A percentile compares a stretch with the other conserved stretches of the same genome.
These are phyloP conservation scores for Synergus itoensis DNA, from an alignment of 2,888 invertebrate genomes.

Conservation along the genomic window DNA sequence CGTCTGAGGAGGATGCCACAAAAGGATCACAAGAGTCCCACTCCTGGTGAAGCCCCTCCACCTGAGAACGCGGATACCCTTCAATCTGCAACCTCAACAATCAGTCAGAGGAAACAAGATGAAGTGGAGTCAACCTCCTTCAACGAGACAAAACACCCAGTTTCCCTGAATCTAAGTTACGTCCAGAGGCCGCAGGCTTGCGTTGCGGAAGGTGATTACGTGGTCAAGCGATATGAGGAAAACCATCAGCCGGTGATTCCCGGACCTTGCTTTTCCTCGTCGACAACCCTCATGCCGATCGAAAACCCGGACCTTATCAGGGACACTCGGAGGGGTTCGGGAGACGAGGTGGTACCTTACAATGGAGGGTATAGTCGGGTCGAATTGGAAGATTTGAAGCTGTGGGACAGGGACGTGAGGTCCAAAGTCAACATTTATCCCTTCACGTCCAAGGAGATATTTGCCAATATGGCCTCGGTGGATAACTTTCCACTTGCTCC, in stretches of 20 bases:
- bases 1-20: slow-evolving; percentile 86
- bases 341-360: slow-evolving; percentile 79
- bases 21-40: slow-evolving; percentile 88
- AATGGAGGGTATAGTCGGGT: slow-evolving; percentile 84
- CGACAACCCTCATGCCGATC: slow-evolving; percentile 84
- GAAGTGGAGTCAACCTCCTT: slow-evolving; percentile 72
- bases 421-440: slow-evolving; percentile 59
- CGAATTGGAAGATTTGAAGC: slow-evolving; percentile 66
- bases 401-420: slow-evolving; percentile 84
- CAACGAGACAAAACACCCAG: slow-evolving; percentile 69
- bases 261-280: slow-evolving; percentile 86
- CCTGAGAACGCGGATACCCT: slow-evolving; percentile 53
- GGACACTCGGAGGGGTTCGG: slow-evolving; percentile 81
- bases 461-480: slow-evolving; percentile 63
- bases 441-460: slow-evolving; percentile 72
- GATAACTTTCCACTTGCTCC: slow-evolving; percentile 81
- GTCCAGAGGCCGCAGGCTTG: slow-evolving; percentile 67
- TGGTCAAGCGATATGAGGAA: slow-evolving; percentile 79
- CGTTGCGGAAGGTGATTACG: slow-evolving; percentile 50
- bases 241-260: slow-evolving; percentile 77
- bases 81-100: slow-evolving; percentile 57
- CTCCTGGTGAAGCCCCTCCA: slow-evolving; percentile 78
- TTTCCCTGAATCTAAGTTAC: slow-evolving; percentile 71
- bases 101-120: slow-evolving; percentile 66
- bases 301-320: slow-evolving; percentile 93